phyloP scores from a whole-genome alignment of 2,113 vertebrate species.

The Prionailurus viverrinus region DNA sequence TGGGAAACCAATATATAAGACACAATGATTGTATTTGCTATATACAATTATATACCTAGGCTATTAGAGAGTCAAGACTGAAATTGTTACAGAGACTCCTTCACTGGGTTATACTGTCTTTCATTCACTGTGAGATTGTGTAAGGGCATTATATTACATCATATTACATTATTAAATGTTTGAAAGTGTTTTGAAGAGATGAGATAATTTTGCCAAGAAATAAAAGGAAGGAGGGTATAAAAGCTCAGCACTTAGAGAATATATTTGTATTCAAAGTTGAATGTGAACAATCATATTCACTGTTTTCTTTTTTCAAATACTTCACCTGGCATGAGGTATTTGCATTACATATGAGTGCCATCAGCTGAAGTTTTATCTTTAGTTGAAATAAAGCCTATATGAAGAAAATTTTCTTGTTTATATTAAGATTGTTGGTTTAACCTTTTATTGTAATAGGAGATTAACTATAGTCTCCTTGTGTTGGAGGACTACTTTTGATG shows the following conservation, averaged over 20 bases:
- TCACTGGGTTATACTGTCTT: constrained; percentile 51
- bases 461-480: constrained; percentile 20
- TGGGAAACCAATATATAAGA: constrained; percentile 53
- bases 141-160: constrained; percentile 75
- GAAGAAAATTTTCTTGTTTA: background rate
- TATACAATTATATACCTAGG: constrained; percentile 1
- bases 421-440: constrained; percentile 9
- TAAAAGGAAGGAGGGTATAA: constrained; percentile 69
- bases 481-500: background rate
- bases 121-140: constrained; percentile 65
- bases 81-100: background rate
- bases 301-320: constrained; percentile 41
- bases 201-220: constrained; percentile 77
- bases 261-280: constrained; percentile 60
- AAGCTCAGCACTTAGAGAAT: constrained; percentile 64
- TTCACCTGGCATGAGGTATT: background rate
- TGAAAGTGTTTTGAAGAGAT: constrained; percentile 75
- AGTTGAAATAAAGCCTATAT: background rate
- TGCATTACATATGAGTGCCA: constrained; percentile 33
- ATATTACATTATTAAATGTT: constrained; percentile 79
- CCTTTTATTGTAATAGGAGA: constrained; percentile 15
- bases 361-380: constrained; percentile 52
- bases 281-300: constrained; percentile 5
- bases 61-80: constrained; percentile 46
- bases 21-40: constrained; percentile 28